A percentile compares a stretch with the other conserved stretches of the same genome.
These are phyloP conservation scores for Hipparchia sbordonii DNA, from an alignment of 2,888 invertebrate genomes.

Conservation along the genomic window DNA sequence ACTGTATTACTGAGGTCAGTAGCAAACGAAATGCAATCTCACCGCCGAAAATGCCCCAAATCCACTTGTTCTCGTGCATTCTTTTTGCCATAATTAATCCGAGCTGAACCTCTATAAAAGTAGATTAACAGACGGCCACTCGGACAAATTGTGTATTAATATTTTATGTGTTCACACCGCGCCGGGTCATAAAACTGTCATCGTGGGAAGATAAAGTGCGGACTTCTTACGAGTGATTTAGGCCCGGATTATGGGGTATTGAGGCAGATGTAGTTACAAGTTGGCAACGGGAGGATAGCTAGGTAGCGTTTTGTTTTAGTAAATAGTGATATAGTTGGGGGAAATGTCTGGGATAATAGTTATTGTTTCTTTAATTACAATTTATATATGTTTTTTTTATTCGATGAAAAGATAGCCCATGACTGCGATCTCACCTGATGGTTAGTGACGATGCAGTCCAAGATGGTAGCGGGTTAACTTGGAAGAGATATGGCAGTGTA, in stretches of 20 bases:
- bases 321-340: constrained; percentile 6
- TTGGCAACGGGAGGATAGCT: constrained; percentile 15
- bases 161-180: constrained; percentile 78
- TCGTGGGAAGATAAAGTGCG: constrained; percentile 70
- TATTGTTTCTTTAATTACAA: too few species aligned
- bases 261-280: constrained; percentile 20
- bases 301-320: constrained; percentile 1
- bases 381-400: too few species aligned
- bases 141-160: constrained; percentile 83
- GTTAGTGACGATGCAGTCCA: too few species aligned
- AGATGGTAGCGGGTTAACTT: too few species aligned
- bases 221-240: constrained; percentile 78
- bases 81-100: constrained; percentile 64
- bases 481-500: too few species aligned
- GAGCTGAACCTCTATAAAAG: constrained; percentile 70
- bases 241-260: constrained; percentile 63
- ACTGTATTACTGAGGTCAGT: background rate
- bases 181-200: constrained; percentile 75
- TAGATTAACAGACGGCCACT: constrained; percentile 77
- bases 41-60: constrained; percentile 19
- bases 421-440: too few species aligned
- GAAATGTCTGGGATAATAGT: background rate
- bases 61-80: constrained; percentile 25
- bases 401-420: too few species aligned
- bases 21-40: constrained; percentile 16